Base-by-base conservation (phyloP, 2,113 vertebrate species). In the Engraulis encrasicolus region DNA sequence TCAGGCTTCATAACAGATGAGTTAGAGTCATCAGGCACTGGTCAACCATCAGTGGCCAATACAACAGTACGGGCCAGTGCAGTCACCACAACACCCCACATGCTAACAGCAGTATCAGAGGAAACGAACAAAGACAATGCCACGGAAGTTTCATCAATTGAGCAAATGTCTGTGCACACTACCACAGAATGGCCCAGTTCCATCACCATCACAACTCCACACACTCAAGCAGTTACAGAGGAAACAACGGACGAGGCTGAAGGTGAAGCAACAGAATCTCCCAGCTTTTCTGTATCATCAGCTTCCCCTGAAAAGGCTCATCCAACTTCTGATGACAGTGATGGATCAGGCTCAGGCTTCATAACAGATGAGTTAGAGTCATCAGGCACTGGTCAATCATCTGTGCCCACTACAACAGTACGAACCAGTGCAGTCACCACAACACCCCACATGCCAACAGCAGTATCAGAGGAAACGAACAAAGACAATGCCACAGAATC, bases 321-420 rank as follows among this genome's bases (percentile, higher is more conserved):
- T 20, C 6, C 52, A 58, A 19, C n/a, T 20, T 58, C 52, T n/a
- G 52, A n/a, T 20, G 6, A 20, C 18, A 58, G 18, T 19, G 27
- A 18, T 9, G 36, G 81, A 45, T 40, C 58, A 50, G 78, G 12
- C 1, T 61, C 54, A 40, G 37, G 81, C 82, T 45, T 85, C 9
- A 31, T 14, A 54, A 23, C 34, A 79, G 18, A 78, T 31, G 79
- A 40, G 36, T 20, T 74, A 78, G 23, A 58, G 78, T 66, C 37
- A 85, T 45, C 84, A 82, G 79, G 79, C 86, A 90, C 90, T 83
- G 85, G 90, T 19, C 87, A 80, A 19, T 31, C 87, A 82, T 86
- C 66, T 71, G 27, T 20, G 40, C 40, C 3, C 52, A 58, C 20
- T 20, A 58, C 6, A 18, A 58, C 52, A 58, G 52, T n/a, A n/a